Conservation (phyloP, 2,888 invertebrate species). For the Pocota personata region DNA sequence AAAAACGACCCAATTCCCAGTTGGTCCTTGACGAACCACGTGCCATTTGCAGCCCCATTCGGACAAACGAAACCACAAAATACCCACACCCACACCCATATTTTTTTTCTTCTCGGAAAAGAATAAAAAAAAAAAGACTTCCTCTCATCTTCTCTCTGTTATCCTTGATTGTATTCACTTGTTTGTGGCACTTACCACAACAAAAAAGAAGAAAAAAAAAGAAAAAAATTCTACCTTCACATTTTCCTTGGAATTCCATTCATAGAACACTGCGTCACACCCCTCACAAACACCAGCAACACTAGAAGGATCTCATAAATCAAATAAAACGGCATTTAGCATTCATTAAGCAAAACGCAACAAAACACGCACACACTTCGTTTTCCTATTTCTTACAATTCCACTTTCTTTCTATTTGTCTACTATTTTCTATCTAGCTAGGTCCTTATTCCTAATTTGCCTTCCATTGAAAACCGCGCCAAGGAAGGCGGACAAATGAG, state of each 20-base stretch:
- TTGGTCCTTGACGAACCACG: slow-evolving; percentile 17
- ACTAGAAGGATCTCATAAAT: slow-evolving; percentile 57
- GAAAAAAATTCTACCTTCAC: neutral
- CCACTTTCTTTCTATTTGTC: slow-evolving; percentile 12
- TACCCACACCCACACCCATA: neutral
- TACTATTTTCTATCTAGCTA: neutral
- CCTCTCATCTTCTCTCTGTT: slow-evolving; percentile 5
- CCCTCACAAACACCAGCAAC: neutral
- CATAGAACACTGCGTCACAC: neutral
- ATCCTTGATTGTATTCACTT: slow-evolving; percentile 52
- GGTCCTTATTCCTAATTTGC: slow-evolving; percentile 51
- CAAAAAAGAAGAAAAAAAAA: neutral
- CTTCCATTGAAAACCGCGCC: slow-evolving; percentile 48
- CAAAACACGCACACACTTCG: slow-evolving; percentile 52
- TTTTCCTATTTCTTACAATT: slow-evolving; percentile 10
- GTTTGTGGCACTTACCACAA: slow-evolving; percentile 27
- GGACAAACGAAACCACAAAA: slow-evolving; percentile 5
- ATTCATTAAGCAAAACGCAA: slow-evolving; percentile 69
- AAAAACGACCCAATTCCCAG: slow-evolving; percentile 6
- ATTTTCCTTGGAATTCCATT: slow-evolving; percentile 31
- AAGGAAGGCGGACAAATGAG: slow-evolving; percentile 53
- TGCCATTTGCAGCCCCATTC: slow-evolving; percentile 3
- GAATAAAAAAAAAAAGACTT: neutral
- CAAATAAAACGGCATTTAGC: slow-evolving; percentile 72
- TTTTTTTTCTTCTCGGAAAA: neutral